Evolutionary conservation across 2,113 vertebrate genomes (phyloP).

Genomic region (Perca fluviatilis): DNA sequence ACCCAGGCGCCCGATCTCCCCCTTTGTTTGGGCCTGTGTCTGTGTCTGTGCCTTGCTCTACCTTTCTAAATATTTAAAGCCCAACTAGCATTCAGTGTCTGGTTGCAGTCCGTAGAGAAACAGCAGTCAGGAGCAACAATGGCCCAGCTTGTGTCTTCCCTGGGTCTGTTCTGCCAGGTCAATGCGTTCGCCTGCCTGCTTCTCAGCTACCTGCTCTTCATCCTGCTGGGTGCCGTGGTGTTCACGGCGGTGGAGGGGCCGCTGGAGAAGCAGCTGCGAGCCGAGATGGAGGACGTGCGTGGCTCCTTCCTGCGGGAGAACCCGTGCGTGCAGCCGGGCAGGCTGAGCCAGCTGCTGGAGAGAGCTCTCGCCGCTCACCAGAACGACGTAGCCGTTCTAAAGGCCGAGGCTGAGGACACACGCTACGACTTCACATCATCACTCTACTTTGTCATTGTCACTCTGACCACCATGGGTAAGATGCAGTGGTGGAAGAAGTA

Average conservation of each 20-base stretch:
- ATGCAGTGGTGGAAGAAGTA: no score
- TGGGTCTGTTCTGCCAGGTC: slow-evolving; percentile 18
- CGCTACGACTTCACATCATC: slow-evolving; percentile 85
- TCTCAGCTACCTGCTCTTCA: slow-evolving; percentile 72
- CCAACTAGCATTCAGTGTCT: slow-evolving; percentile 42
- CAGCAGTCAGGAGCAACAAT: slow-evolving; percentile 32
- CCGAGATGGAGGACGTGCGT: slow-evolving; percentile 66
- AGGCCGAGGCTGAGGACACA: slow-evolving; percentile 55
- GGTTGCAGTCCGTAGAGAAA: slow-evolving; percentile 56
- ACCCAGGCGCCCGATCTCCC: no score
- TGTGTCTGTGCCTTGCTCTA: neutral
- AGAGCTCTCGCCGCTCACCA: slow-evolving; percentile 63
- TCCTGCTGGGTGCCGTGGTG: slow-evolving; percentile 76
- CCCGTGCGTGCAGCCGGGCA: slow-evolving; percentile 72
- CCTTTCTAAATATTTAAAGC: slow-evolving; percentile 71
- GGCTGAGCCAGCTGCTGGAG: slow-evolving; percentile 76
- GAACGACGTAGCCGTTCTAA: slow-evolving; percentile 70
- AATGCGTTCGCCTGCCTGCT: slow-evolving; percentile 71
- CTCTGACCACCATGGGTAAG: slow-evolving; percentile 87
- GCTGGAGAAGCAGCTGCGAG: slow-evolving; percentile 67
- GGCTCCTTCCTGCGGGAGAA: slow-evolving; percentile 73
- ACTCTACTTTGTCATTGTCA: slow-evolving; percentile 84
- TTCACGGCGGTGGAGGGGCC: slow-evolving; percentile 81
- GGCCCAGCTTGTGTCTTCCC: slow-evolving; percentile 10
- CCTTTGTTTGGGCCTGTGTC: neutral